These are phyloP conservation scores for Sipha maydis DNA, from an alignment of 2,888 invertebrate species.

Conservation along the genomic window DNA sequence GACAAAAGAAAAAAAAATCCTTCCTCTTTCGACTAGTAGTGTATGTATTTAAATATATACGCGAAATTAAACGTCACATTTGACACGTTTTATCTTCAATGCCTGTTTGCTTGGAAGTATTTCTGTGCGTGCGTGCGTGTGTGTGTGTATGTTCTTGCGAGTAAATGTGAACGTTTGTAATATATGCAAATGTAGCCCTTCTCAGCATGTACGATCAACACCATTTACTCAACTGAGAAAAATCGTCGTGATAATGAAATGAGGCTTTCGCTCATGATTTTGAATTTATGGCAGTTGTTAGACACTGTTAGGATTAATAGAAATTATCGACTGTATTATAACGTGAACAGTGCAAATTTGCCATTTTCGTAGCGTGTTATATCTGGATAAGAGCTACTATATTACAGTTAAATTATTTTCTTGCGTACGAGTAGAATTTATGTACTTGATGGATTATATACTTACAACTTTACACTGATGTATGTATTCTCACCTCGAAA, in stretches of 20 bases:
- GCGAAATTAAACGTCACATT: conserved; percentile 41
- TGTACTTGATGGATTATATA: not conserved
- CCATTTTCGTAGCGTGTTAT: not conserved
- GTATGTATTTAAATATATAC: not conserved
- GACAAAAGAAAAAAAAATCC: not conserved
- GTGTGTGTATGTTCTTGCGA: not conserved
- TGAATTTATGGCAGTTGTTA: not conserved
- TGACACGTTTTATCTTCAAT: not conserved
- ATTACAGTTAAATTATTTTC: conserved; percentile 34
- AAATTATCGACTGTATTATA: not conserved
- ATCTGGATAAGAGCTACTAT: conserved; percentile 1
- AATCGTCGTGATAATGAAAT: not conserved
- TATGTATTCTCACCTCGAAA: not conserved
- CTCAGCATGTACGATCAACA: not conserved
- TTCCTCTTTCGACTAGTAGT: not conserved
- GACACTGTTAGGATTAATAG: not conserved
- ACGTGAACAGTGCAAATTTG: not conserved
- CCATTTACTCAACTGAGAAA: not conserved
- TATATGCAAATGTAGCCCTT: not conserved
- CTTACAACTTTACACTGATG: not conserved
- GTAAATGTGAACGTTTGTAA: not conserved
- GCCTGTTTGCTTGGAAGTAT: no score
- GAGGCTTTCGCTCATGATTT: not conserved
- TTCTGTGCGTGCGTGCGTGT: not conserved
- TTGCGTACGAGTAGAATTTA: not conserved